A percentile compares a stretch with the other conserved stretches of the same genome.
These are phyloP conservation scores for Helogale parvula DNA, from an alignment of 2,113 vertebrate genomes.

Conservation along the genomic window DNA sequence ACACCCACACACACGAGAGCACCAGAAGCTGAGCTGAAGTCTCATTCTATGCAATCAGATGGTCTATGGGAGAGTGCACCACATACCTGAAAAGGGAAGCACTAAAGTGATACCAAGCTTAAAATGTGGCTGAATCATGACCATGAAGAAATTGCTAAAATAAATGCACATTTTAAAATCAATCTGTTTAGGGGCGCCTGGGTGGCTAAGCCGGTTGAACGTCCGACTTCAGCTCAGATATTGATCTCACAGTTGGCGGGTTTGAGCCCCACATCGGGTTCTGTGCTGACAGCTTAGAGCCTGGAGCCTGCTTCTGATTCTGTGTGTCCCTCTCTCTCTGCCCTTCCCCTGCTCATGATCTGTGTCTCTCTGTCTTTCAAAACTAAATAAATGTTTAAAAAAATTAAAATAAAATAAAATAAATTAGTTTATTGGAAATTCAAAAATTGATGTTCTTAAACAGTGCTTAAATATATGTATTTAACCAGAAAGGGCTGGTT, in stretches of 20 bases:
- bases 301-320: too few species aligned
- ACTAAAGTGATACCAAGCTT: not conserved
- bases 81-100: not conserved
- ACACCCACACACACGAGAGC: not conserved
- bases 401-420: too few species aligned
- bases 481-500: not conserved
- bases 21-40: not conserved
- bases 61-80: not conserved
- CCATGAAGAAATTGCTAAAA: not conserved
- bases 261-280: too few species aligned
- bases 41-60: not conserved
- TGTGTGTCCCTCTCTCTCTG: too few species aligned
- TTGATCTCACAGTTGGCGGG: too few species aligned
- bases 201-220: too few species aligned
- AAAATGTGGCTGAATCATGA: constrained; percentile 2
- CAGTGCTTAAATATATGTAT: not conserved
- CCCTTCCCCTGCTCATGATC: too few species aligned
- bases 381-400: too few species aligned
- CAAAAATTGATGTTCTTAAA: not conserved
- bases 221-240: too few species aligned
- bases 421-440: not conserved
- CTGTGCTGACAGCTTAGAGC: too few species aligned
- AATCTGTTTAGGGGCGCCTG: not conserved
- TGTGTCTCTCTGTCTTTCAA: too few species aligned
- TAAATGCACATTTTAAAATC: not conserved